A percentile compares a stretch with the other conserved stretches of the same genome.
These are phyloP conservation scores for Drosophila kanekoi DNA, from an alignment of 2,888 invertebrate genomes.

Conservation along the genomic window DNA sequence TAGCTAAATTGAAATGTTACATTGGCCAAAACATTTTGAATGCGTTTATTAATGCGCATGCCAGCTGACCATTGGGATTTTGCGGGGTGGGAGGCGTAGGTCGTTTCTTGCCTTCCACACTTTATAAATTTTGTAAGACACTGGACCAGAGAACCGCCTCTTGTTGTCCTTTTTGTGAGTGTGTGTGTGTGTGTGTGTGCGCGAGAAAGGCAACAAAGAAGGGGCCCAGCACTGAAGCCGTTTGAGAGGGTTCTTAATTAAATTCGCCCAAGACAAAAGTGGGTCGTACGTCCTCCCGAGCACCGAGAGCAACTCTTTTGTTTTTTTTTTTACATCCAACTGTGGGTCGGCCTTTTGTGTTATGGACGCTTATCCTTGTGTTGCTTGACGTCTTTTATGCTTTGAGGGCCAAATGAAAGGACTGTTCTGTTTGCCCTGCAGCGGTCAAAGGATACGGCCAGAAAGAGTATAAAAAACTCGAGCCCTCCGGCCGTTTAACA, in stretches of 20 bases:
- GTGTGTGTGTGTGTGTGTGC: slow-evolving; percentile 8
- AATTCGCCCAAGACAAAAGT: slow-evolving; percentile 74
- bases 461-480: slow-evolving; percentile 19
- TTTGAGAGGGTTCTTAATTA: slow-evolving; percentile 78
- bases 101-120: slow-evolving; percentile 18
- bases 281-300: slow-evolving; percentile 42
- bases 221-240: slow-evolving; percentile 48
- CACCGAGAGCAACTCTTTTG: slow-evolving; percentile 10
- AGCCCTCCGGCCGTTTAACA: slow-evolving; percentile 29
- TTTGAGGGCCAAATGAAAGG: slow-evolving; percentile 62
- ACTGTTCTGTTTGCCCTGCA: slow-evolving; percentile 66
- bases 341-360: slow-evolving; percentile 58
- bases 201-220: slow-evolving; percentile 40
- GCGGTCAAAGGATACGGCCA: slow-evolving; percentile 73
- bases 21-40: slow-evolving; percentile 32
- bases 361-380: slow-evolving; percentile 70
- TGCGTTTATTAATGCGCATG: slow-evolving; percentile 39
- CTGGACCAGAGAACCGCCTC: slow-evolving; percentile 7
- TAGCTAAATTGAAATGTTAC: slow-evolving; percentile 52
- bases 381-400: slow-evolving; percentile 53
- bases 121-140: slow-evolving; percentile 36
- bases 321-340: slow-evolving; percentile 6
- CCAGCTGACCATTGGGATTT: neutral
- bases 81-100: neutral
- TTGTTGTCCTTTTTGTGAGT: slow-evolving; percentile 45